Evolutionary conservation across 2,888 invertebrate genomes (phyloP), one percentile per base, ranked within the genome.

Genomic region (Brenthis hecate): DNA sequence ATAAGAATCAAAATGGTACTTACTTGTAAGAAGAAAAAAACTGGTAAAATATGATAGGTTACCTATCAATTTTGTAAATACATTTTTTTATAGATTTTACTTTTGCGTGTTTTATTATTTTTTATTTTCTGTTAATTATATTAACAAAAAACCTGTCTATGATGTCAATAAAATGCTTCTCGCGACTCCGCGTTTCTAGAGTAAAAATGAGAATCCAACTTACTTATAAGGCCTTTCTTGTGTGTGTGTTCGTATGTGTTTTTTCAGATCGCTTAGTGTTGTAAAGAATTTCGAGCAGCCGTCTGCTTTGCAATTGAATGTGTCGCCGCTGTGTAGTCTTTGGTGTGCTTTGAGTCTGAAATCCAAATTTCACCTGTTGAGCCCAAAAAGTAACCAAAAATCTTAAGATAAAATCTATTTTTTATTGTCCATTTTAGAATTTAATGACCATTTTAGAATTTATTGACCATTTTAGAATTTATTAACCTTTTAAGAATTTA

Each of bases 201-300:
- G 19, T 13, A 13, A 23, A 28, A 14, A 19, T 32, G 16, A 47
- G 4, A 13, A 19, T 13, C 5, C 53, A 51, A 94, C 94, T 91
- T 91, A 96, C 96, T 95, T 97, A 89, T 96, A 97, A 0, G 97
- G 97, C 79, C 97, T 94, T 88, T 98, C 98, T 85, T 98, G 96
- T 16, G 98, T 98, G 82, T 98, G 98, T 32, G 97, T 98, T 70
- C 98, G 94, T 79, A 95, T 95, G 86, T 99, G 99, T 94, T 99
- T 99, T 90, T 98, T 97, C 77, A 98, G 94, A 91, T 99, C 98
- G 86, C 98, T 98, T 72, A 97, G 93, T 19, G 98, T 99, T 11
- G 98, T 99, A 86, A 99, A 99, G 87, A 96, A 97, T 85, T 98
- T 98, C 72, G 95, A 93, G 82, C 98, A 99, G 65, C 97, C 96